Evolutionary conservation across 2,888 invertebrate species (phyloP).

Genomic region (Neoscelio sp.): DNA sequence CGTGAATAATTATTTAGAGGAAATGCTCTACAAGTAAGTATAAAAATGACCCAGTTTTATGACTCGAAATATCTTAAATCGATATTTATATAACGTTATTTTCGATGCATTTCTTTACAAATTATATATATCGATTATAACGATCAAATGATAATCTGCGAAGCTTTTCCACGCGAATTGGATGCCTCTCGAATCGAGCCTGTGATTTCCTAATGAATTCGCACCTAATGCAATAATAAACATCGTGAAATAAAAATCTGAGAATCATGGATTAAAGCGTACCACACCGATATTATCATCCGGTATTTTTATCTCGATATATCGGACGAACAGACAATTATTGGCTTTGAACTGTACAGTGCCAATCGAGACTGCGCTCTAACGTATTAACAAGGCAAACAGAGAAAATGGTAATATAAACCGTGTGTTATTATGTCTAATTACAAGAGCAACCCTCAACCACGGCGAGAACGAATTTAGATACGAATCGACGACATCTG

Average conservation of each 20-base stretch:
- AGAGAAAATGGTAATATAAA: slow-evolving; percentile 62
- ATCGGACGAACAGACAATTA: slow-evolving; percentile 36
- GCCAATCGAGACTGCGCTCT: slow-evolving; percentile 24
- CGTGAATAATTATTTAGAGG: slow-evolving; percentile 40
- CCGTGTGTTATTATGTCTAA: slow-evolving; percentile 73
- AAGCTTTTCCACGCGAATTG: neutral
- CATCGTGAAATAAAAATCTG: slow-evolving; percentile 1
- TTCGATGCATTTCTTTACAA: too few species aligned
- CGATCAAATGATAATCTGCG: too few species aligned
- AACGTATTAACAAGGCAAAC: slow-evolving; percentile 74
- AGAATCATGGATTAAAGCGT: slow-evolving; percentile 20
- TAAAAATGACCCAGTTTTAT: too few species aligned
- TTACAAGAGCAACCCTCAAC: slow-evolving; percentile 70
- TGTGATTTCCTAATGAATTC: slow-evolving; percentile 18
- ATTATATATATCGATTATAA: too few species aligned
- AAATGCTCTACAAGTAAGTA: neutral
- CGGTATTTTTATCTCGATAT: slow-evolving; percentile 29
- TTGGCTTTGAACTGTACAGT: slow-evolving; percentile 32
- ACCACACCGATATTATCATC: slow-evolving; percentile 21
- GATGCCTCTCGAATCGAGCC: neutral
- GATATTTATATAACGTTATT: too few species aligned
- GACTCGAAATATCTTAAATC: neutral
- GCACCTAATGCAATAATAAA: slow-evolving; percentile 26
- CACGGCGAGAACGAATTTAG: slow-evolving; percentile 75
- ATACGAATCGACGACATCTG: slow-evolving; percentile 77